Percentiles rank a stretch among this genome's conserved stretches.
These are phyloP conservation scores for Hydriomena furcata DNA, from an alignment of 2,888 invertebrate species.

Conservation along the genomic window DNA sequence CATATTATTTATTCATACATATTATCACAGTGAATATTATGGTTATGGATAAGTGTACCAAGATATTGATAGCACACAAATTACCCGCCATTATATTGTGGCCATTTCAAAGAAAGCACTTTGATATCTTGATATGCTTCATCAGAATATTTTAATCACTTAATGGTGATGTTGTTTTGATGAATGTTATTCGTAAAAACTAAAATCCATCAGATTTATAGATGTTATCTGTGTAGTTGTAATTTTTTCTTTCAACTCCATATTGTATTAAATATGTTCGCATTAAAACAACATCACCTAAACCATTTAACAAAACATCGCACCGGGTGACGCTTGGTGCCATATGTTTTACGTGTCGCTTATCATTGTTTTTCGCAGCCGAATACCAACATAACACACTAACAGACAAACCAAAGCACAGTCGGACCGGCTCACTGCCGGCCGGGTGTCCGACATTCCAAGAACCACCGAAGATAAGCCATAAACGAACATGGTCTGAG, in stretches of 20 bases:
- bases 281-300: slow-evolving; percentile 37
- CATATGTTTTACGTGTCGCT: slow-evolving; percentile 75
- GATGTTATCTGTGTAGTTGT: too few relatives aligned
- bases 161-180: slow-evolving; percentile 24
- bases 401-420: slow-evolving; percentile 71
- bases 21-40: slow-evolving; percentile 20
- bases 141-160: slow-evolving; percentile 23
- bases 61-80: slow-evolving; percentile 15
- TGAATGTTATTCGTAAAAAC: background rate
- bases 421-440: slow-evolving; percentile 71
- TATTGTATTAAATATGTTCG: too few relatives aligned
- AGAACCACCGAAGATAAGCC: slow-evolving; percentile 72
- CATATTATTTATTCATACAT: too few relatives aligned
- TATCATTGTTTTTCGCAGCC: slow-evolving; percentile 57
- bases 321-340: slow-evolving; percentile 72
- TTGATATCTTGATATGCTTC: slow-evolving; percentile 17
- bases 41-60: slow-evolving; percentile 23
- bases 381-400: slow-evolving; percentile 77
- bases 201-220: too few relatives aligned
- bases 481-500: slow-evolving; percentile 88
- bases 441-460: slow-evolving; percentile 64
- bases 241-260: background rate
- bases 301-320: slow-evolving; percentile 47
- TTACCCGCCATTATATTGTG: too few relatives aligned
- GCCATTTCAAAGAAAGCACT: too few relatives aligned